Evolutionary conservation across 2,797 vertebrate species (phyloP).

Genomic region (Rhinatrema bivittatum): DNA sequence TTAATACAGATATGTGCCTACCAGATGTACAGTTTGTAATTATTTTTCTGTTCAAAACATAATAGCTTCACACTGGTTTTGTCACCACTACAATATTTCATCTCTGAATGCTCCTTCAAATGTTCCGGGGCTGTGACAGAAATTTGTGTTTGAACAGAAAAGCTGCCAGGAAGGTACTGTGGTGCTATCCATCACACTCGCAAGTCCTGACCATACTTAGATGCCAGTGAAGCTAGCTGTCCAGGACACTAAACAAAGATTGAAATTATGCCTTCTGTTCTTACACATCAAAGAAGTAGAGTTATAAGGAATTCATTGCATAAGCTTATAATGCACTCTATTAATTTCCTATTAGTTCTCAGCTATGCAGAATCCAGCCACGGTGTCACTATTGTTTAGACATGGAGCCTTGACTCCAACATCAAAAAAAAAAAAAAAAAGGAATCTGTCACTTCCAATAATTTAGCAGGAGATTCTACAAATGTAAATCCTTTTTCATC

Average conservation of each 20-base stretch:
- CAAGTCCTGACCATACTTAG: conserved; percentile 54
- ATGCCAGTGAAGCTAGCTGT: conserved; percentile 48
- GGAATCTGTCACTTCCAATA: conserved; percentile 56
- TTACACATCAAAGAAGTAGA: conserved; percentile 44
- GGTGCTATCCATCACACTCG: conserved; percentile 60
- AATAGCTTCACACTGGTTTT: conserved; percentile 49
- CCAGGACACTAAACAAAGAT: conserved; percentile 58
- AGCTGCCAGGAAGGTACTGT: conserved; percentile 50
- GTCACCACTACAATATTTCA: conserved; percentile 58
- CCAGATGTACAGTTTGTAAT: conserved; percentile 56
- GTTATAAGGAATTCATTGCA: conserved; percentile 42
- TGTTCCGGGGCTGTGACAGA: conserved; percentile 52
- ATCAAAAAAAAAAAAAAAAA: conserved; percentile 57
- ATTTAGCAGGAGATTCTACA: conserved; percentile 57
- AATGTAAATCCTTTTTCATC: conserved; percentile 63
- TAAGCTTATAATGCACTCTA: conserved; percentile 52
- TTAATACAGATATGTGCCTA: conserved; percentile 54
- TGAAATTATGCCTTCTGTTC: conserved; percentile 60
- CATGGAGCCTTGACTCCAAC: conserved; percentile 46
- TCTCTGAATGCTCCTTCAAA: conserved; percentile 52
- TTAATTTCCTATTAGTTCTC: conserved; percentile 63
- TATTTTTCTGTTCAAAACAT: conserved; percentile 60
- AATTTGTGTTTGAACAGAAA: conserved; percentile 73
- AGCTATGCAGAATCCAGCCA: conserved; percentile 42
- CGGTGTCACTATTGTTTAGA: conserved; percentile 45